Conservation (phyloP, 2,797 vertebrate genomes). For the Chelonia mydas region DNA sequence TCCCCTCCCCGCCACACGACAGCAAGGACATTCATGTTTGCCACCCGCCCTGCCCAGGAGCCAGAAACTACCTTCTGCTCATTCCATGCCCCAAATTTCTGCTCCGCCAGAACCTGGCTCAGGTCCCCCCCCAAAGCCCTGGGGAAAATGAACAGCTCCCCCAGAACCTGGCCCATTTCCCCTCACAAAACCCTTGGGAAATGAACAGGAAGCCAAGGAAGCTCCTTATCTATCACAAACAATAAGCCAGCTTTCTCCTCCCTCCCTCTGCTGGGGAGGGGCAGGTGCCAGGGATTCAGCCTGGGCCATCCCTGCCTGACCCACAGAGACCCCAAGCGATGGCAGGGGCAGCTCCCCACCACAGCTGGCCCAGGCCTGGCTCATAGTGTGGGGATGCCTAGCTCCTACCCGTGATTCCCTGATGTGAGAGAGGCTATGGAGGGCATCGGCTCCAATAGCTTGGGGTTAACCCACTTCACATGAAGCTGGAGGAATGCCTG, state of each 20-base stretch:
- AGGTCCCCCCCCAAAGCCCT: too few relatives aligned
- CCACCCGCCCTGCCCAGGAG: neutral
- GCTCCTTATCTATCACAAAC: neutral
- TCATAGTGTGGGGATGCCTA: neutral
- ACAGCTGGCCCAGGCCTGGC: neutral
- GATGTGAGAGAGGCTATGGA: neutral
- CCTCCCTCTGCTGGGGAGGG: neutral
- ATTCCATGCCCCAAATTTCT: neutral
- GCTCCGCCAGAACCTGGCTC: neutral
- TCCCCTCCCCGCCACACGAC: neutral
- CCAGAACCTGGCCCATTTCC: neutral
- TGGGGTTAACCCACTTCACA: neutral
- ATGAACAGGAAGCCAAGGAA: neutral
- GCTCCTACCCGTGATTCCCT: neutral
- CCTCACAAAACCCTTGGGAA: too few relatives aligned
- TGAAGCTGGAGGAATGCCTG: neutral
- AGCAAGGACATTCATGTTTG: neutral
- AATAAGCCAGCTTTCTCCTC: neutral
- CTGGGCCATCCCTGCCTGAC: neutral
- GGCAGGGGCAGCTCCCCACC: neutral
- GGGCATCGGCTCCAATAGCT: neutral
- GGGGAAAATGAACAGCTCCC: neutral
- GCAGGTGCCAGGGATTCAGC: neutral
- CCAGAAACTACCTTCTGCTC: neutral
- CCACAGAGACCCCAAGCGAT: neutral